Percentiles rank a stretch among this genome's conserved stretches.
phyloP scores from a whole-genome alignment of 2,797 vertebrate species.

The Chelon auratus region DNA sequence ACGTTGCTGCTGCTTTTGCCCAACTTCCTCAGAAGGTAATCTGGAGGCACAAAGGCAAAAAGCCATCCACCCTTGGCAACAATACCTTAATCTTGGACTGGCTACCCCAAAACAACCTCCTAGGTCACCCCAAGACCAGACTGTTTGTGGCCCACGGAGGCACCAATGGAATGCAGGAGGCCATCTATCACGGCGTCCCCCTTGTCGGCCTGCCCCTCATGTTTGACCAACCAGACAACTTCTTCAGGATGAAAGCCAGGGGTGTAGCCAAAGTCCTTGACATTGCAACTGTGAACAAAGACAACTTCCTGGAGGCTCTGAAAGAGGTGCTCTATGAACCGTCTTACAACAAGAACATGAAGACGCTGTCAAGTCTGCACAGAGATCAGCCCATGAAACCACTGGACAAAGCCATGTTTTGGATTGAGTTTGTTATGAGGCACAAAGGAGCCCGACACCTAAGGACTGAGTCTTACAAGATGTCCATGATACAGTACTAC shows the following conservation, averaged over 20 bases:
- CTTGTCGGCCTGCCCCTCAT: constrained; percentile 74
- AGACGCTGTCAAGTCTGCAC: constrained; percentile 70
- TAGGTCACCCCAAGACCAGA: no score
- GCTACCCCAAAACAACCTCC: no score
- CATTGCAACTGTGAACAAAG: constrained; percentile 59
- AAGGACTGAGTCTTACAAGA: constrained; percentile 71
- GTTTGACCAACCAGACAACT: constrained; percentile 75
- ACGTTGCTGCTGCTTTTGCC: constrained; percentile 24
- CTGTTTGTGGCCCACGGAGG: no score
- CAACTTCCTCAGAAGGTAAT: constrained; percentile 42
- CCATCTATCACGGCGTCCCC: constrained; percentile 62
- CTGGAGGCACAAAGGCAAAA: no score
- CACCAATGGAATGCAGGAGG: no score
- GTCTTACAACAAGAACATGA: constrained; percentile 74
- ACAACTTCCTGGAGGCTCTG: constrained; percentile 67
- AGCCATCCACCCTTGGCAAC: no score
- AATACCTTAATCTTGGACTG: no score
- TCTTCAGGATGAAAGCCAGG: constrained; percentile 66
- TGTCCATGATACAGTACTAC: constrained; percentile 69
- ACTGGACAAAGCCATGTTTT: constrained; percentile 73
- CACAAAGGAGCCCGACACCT: constrained; percentile 73
- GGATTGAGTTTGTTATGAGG: constrained; percentile 81
- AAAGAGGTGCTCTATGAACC: constrained; percentile 69
- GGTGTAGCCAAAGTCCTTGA: constrained; percentile 76
- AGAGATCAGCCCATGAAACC: constrained; percentile 73